A percentile compares a stretch with the other conserved stretches of the same genome.
Evolutionary conservation across 2,113 vertebrate species (phyloP).

Genomic region (Perca flavescens): DNA sequence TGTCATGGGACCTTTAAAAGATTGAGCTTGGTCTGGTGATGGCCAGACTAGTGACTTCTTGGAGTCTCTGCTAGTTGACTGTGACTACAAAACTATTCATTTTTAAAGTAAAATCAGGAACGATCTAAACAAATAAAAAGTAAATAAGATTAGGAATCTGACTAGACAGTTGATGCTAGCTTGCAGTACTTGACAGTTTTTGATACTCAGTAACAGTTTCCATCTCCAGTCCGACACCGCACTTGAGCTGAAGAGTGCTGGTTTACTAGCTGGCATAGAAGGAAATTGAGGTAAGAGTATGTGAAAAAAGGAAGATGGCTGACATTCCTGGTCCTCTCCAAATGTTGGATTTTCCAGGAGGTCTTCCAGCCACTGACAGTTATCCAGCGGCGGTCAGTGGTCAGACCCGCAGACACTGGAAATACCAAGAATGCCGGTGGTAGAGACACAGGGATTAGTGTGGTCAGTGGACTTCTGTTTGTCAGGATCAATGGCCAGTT

Average conservation of each 20-base stretch:
- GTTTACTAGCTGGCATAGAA: constrained; percentile 41
- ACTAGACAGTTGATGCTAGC: background rate
- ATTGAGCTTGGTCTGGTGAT: no score
- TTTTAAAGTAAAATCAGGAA: background rate
- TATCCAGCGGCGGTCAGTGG: constrained; percentile 78
- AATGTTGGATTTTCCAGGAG: constrained; percentile 75
- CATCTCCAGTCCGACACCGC: background rate
- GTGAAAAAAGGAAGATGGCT: constrained; percentile 59
- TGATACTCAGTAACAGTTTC: background rate
- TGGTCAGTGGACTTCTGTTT: constrained; percentile 60
- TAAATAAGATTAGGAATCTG: background rate
- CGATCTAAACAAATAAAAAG: background rate
- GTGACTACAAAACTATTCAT: background rate
- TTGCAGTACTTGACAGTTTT: background rate
- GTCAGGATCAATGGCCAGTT: constrained; percentile 58
- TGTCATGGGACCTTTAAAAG: no score
- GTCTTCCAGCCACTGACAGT: constrained; percentile 83
- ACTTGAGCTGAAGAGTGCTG: background rate
- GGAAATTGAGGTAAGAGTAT: constrained; percentile 55
- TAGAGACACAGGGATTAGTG: constrained; percentile 69
- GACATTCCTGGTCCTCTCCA: constrained; percentile 63
- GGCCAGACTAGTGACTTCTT: background rate
- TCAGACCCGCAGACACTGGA: constrained; percentile 82
- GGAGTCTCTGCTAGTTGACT: background rate
- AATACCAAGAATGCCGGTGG: constrained; percentile 74